Evolutionary conservation across 2,113 vertebrate genomes (phyloP).

Genomic region (Morone saxatilis): DNA sequence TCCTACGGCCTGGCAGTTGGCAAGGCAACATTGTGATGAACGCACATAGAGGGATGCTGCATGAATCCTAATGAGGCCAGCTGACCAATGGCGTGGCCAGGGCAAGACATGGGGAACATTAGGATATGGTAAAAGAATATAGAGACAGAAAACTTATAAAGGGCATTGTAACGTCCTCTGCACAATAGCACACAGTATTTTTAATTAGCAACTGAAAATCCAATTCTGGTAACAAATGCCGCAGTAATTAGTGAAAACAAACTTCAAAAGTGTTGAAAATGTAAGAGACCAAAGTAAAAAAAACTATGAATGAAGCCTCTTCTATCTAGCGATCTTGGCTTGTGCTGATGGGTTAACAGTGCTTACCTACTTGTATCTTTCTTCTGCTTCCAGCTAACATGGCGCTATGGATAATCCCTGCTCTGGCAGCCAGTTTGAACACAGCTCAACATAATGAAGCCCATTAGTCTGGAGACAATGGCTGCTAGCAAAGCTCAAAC

Average conservation of each 20-base stretch:
- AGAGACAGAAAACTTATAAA: background rate
- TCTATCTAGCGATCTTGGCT: constrained; percentile 33
- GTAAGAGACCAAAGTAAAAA: background rate
- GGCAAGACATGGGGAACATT: constrained; percentile 32
- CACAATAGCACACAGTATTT: background rate
- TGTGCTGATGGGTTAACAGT: constrained; percentile 58
- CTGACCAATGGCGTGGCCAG: constrained; percentile 60
- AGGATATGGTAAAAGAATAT: constrained; percentile 32
- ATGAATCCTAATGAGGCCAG: constrained; percentile 66
- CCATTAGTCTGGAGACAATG: constrained; percentile 81
- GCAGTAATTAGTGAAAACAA: background rate
- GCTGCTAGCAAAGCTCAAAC: constrained; percentile 70
- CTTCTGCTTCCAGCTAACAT: constrained; percentile 69
- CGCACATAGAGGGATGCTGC: constrained; percentile 51
- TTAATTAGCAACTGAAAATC: background rate
- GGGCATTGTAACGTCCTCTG: background rate
- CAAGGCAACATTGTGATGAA: constrained; percentile 76
- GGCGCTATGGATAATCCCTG: constrained; percentile 68
- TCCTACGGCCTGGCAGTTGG: constrained; percentile 65
- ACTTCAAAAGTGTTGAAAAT: background rate
- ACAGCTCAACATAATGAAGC: constrained; percentile 79
- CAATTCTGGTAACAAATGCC: background rate
- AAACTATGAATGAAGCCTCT: constrained; percentile 35
- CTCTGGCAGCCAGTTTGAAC: constrained; percentile 74
- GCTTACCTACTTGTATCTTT: constrained; percentile 65